A percentile compares a stretch with the other conserved stretches of the same genome.
Evolutionary conservation across 2,888 invertebrate genomes (phyloP).

Genomic region (Adineta ricciae): DNA sequence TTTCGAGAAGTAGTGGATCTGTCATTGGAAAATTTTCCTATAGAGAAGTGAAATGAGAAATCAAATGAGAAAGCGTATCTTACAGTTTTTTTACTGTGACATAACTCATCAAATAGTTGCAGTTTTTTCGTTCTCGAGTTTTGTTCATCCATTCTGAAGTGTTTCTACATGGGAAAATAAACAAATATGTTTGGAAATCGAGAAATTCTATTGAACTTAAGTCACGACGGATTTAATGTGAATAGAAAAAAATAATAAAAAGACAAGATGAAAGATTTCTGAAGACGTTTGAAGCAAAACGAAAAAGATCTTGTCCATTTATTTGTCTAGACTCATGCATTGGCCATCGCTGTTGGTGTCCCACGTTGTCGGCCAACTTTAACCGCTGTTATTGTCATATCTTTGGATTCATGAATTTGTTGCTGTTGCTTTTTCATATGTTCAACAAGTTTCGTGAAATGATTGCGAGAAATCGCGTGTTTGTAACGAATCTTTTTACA

Average conservation of each 20-base stretch:
- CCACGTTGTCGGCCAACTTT: not conserved
- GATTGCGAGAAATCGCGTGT: constrained; percentile 28
- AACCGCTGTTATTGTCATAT: not conserved
- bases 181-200: not conserved
- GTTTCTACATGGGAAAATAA: not conserved
- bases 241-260: not conserved
- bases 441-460: constrained; percentile 26
- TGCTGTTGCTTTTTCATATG: not conserved
- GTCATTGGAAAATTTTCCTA: constrained; percentile 5
- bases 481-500: constrained; percentile 32
- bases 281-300: not conserved
- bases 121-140: not conserved
- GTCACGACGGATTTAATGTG: not conserved
- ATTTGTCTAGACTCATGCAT: not conserved
- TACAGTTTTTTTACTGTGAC: not conserved
- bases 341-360: not conserved
- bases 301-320: not conserved
- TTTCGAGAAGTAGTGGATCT: not conserved
- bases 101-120: not conserved
- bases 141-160: not conserved
- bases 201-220: not conserved
- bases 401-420: not conserved
- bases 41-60: not conserved
- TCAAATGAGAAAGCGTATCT: not conserved
- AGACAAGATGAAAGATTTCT: not conserved